Evolutionary conservation across 2,888 invertebrate genomes (phyloP).

Genomic region (Ptychoptera contaminata): DNA sequence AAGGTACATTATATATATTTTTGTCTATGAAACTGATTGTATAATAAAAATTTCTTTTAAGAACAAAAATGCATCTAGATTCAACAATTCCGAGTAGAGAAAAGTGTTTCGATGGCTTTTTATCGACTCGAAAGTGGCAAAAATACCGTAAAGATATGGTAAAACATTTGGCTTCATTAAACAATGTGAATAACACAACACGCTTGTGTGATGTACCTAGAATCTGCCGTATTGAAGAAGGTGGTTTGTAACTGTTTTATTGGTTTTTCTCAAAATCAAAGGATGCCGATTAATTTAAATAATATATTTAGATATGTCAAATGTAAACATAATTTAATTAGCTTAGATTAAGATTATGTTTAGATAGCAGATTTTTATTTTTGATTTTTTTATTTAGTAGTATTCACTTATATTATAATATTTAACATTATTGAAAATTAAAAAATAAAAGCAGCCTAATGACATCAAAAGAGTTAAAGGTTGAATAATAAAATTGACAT

Average conservation of each 20-base stretch:
- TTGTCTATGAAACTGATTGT: not conserved
- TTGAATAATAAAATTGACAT: not conserved
- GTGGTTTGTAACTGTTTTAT: not conserved
- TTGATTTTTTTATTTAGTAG: too few species aligned
- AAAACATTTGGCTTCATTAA: constrained; percentile 4
- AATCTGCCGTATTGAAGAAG: constrained; percentile 24
- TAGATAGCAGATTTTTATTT: too few species aligned
- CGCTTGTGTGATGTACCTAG: constrained; percentile 23
- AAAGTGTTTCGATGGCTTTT: constrained; percentile 20
- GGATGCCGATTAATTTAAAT: too few species aligned
- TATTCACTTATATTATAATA: too few species aligned
- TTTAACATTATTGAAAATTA: too few species aligned
- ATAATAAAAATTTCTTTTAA: too few species aligned
- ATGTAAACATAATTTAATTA: too few species aligned
- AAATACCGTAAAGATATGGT: constrained; percentile 20
- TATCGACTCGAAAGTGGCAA: constrained; percentile 22
- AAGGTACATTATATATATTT: constrained; percentile 9
- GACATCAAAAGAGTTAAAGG: constrained; percentile 1
- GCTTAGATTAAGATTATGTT: too few species aligned
- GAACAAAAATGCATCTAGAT: constrained; percentile 20
- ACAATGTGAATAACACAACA: constrained; percentile 14
- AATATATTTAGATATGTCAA: too few species aligned
- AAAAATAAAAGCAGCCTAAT: not conserved
- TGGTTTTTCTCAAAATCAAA: too few species aligned
- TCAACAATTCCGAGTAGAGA: constrained; percentile 24